Evolutionary conservation across 2,888 invertebrate species (phyloP), one percentile per base, ranked within the genome.

Genomic region (Netelia melanura): DNA sequence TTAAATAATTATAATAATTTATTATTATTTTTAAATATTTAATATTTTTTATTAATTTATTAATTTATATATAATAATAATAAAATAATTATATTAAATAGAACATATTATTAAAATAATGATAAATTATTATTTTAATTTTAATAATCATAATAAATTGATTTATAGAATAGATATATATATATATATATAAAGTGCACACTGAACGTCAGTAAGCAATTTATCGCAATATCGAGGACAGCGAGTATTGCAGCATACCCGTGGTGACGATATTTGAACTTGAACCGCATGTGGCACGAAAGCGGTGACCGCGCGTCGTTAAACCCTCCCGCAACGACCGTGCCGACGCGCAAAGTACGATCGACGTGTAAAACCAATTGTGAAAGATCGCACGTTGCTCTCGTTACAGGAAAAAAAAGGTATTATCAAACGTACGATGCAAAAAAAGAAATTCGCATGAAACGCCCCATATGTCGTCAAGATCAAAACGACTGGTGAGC

Each of bases 221-320:
- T 9, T n/a, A 10, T 54, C 17, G 54, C 43, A 67, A 67, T 65
- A 23, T 44, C 65, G 56, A 64, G 75, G 21, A 71, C 56, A 71
- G 38, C 58, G 68, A 44, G 48, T 68, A 56, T 76, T 72, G 54
- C 75, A 2, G 61, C 67, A n/a, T 2, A 68, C 44, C 58, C 44
- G 44, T 10, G 38, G 38, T 44, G 25, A 54, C 75, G 75, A 38
- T 43, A n/a, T 30, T 21, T 70, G 70, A 75, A 75, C 75, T 81
- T 81, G 81, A 81, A 76, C 81, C 14, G 75, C 81, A 70, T 68
- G 75, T 76, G 81, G 70, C 75, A 67, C 30, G 17, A 72, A 70
- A 68, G 75, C 81, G 75, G 58, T 76, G 74, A 68, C 67, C 58
- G 62, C 38, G 81, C n/a, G 56, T 78, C 70, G 44, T 70, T 70